Evolutionary conservation across 2,888 invertebrate genomes (phyloP), one percentile per base, ranked within the genome.

Genomic region (Geotrupes spiniger): DNA sequence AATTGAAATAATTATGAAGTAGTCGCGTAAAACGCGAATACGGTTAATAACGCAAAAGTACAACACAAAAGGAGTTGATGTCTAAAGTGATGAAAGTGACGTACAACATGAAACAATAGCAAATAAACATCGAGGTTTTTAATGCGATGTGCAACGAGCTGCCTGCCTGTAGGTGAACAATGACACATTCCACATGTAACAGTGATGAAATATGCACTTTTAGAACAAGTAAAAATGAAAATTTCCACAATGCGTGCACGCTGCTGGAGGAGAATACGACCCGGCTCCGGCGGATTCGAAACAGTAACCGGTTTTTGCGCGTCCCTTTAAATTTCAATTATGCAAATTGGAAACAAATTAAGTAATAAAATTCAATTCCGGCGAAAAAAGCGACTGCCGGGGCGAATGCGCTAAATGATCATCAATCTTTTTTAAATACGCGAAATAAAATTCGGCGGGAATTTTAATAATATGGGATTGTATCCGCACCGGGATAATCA

Each of bases 21-120:
- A 21, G 21, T 21, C 6, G 3, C 21, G 6, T 21, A 21, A 21
- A 4, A 14, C 25, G 36, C 16, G 36, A 14, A 17, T 37, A 44
- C 40, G 41, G 51, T 42, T 53, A 52, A 49, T 46, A 55, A 42
- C 43, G 49, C 4, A 39, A 39, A 39, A 5, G 21, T 21, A 39
- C 25, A 39, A 26, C 17, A 39, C 21, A 39, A 38, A 38, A 38
- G 12, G 11, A 25, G 25, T 14, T 21, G 12, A 39, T 27, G 26
- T 27, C 6, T 26, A 11, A 39, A 33, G 36, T 27, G 27, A 39
- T 27, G 26, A 16, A 39, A 39, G 39, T 39, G 21, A 21, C 39
- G 27, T 26, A 26, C 25, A 39, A 39, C 39, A 39, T 39, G 39
- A 25, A 21, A 39, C 39, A 39, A 26, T 16, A 39, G 25, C 39